Conservation (phyloP, 2,113 vertebrate species). For the Tenrec ecaudatus region DNA sequence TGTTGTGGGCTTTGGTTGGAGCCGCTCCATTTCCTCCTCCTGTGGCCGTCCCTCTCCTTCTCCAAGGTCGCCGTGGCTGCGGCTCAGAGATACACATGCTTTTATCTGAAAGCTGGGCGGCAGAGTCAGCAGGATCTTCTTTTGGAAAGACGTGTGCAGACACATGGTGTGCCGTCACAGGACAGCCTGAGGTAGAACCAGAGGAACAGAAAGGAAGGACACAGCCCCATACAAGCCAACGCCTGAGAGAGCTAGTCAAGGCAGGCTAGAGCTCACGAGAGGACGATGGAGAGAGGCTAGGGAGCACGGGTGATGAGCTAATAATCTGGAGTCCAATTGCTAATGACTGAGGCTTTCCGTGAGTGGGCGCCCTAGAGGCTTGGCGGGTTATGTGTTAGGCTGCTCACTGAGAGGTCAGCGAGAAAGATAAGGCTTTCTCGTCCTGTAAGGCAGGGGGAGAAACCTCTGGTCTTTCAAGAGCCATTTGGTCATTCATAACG, state of each 20-base stretch:
- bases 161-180: not conserved
- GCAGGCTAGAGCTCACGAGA: not conserved
- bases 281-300: not conserved
- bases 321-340: not conserved
- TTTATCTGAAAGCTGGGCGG: slow-evolving; percentile 33
- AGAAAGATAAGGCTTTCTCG: no score
- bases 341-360: no score
- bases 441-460: no score
- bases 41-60: not conserved
- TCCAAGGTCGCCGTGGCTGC: not conserved
- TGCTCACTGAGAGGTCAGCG: no score
- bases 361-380: no score
- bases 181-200: no score
- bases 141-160: not conserved
- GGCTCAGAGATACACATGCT: not conserved
- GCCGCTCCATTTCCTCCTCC: not conserved
- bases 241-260: not conserved
- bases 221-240: rapidly evolving
- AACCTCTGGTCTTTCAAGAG: no score
- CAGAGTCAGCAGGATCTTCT: not conserved
- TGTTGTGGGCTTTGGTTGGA: slow-evolving; percentile 1
- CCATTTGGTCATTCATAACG: no score
- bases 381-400: no score
- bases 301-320: not conserved
- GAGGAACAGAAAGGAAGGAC: not conserved